phyloP scores from a whole-genome alignment of 2,797 vertebrate species.

The Liasis olivaceus region DNA sequence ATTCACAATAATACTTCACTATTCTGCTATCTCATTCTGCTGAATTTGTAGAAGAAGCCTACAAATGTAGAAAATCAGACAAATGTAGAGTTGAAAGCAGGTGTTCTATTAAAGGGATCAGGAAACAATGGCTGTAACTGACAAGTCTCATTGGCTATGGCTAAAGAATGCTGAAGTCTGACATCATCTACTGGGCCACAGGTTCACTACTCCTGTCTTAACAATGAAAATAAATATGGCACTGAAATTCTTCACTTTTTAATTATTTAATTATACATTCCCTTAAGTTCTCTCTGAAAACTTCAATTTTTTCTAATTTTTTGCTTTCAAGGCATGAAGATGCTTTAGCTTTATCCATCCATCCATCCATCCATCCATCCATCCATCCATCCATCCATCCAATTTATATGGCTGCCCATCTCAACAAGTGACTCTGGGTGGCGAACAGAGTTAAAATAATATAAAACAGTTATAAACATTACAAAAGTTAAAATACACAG shows the following conservation, averaged over 20 bases:
- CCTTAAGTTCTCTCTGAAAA: neutral
- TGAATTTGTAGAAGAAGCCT: neutral
- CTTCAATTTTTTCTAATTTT: neutral
- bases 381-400: no score
- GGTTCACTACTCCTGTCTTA: neutral
- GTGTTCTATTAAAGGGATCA: neutral
- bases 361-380: neutral
- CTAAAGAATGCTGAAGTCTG: neutral
- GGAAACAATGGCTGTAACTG: neutral
- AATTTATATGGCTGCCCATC: neutral
- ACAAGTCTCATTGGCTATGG: neutral
- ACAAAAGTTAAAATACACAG: neutral
- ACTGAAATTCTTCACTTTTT: neutral
- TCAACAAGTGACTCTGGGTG: neutral
- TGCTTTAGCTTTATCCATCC: neutral
- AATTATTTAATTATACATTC: neutral
- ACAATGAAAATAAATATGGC: neutral
- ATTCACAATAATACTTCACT: neutral
- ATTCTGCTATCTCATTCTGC: neutral
- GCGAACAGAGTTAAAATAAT: neutral
- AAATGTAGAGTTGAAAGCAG: neutral
- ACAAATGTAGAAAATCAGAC: neutral
- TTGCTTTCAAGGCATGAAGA: neutral
- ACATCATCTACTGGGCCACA: neutral
- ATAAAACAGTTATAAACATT: neutral